Conservation (phyloP, 2,888 invertebrate species). For the Scelioninae gen. 1 region DNA sequence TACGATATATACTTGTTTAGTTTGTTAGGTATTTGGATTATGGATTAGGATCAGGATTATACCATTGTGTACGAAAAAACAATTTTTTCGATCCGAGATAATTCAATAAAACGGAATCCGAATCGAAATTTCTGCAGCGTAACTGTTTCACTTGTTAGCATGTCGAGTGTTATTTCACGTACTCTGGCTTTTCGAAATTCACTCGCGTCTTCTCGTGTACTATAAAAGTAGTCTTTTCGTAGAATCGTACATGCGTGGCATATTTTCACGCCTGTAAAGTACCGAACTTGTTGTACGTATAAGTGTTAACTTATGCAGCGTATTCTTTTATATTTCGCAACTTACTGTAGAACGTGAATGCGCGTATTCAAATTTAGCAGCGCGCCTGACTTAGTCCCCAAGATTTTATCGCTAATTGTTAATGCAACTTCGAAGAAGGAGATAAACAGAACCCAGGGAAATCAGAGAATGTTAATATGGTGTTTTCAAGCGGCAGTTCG, state of each 20-base stretch:
- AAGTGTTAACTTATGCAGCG: slow-evolving; percentile 46
- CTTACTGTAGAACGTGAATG: slow-evolving; percentile 41
- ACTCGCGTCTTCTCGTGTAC: slow-evolving; percentile 51
- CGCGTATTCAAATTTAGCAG: slow-evolving; percentile 44
- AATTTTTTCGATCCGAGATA: not conserved
- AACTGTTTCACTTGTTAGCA: slow-evolving; percentile 30
- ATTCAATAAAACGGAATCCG: slow-evolving; percentile 1
- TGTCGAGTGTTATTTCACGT: no score
- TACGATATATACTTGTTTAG: slow-evolving; percentile 30
- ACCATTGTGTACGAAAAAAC: slow-evolving; percentile 31
- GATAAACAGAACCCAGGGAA: no score
- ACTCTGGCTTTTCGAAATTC: slow-evolving; percentile 55
- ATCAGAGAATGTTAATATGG: no score
- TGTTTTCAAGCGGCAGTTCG: no score
- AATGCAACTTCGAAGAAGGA: slow-evolving; percentile 6
- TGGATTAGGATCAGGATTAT: slow-evolving; percentile 34
- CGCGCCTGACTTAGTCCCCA: slow-evolving; percentile 13
- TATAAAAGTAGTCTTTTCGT: slow-evolving; percentile 58
- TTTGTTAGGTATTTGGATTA: slow-evolving; percentile 21
- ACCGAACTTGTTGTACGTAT: slow-evolving; percentile 41
- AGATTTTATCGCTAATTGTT: slow-evolving; percentile 41
- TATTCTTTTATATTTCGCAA: slow-evolving; percentile 37
- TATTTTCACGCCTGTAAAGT: slow-evolving; percentile 57
- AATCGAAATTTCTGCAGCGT: slow-evolving; percentile 20
- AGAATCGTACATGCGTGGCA: slow-evolving; percentile 60